These are phyloP conservation scores for Sphenopsis melanotis DNA, from an alignment of 2,797 vertebrate genomes.

Conservation along the genomic window DNA sequence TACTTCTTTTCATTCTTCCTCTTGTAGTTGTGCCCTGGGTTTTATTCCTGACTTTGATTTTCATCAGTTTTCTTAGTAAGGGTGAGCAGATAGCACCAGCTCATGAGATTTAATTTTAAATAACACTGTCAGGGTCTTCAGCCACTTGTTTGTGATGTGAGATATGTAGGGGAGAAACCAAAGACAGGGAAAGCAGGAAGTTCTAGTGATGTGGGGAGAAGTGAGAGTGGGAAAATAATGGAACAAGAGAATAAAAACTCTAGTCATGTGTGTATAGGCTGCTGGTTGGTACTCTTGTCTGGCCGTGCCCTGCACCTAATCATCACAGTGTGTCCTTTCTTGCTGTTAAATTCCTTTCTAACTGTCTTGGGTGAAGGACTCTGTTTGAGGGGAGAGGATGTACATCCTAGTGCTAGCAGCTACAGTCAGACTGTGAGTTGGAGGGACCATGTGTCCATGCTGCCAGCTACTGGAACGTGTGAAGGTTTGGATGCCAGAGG, in stretches of 20 bases:
- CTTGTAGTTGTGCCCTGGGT: not conserved
- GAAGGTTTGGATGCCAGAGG: not conserved
- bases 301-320: accelerated
- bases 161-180: not conserved
- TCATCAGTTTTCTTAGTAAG: not conserved
- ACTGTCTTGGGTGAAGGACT: not conserved
- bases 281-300: not conserved
- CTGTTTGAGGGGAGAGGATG: not conserved
- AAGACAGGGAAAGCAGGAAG: not conserved
- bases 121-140: not conserved
- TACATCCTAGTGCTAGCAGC: not conserved
- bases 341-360: not conserved
- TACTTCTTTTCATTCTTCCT: not conserved
- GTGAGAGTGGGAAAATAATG: not conserved
- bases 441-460: accelerated
- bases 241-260: not conserved
- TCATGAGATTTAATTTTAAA: not conserved
- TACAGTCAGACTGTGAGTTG: accelerated
- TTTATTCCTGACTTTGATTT: not conserved
- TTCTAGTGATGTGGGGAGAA: not conserved
- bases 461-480: not conserved
- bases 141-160: not conserved
- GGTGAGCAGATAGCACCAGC: not conserved
- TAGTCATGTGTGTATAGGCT: not conserved
- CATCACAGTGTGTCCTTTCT: not conserved